phyloP scores from a whole-genome alignment of 2,888 invertebrate genomes.

The Entomobrya multifasciata region DNA sequence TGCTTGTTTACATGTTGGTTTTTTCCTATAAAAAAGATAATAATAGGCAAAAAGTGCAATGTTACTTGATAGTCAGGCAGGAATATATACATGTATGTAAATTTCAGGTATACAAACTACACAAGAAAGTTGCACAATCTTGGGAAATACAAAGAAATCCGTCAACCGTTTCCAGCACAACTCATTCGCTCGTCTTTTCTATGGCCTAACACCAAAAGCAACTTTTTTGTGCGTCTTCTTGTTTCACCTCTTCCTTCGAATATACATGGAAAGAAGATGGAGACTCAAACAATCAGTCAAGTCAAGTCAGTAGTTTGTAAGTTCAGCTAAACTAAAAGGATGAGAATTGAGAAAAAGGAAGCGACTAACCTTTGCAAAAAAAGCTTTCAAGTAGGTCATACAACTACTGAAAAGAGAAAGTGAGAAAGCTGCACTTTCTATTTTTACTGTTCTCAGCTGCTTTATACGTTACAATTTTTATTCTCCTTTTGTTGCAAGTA shows the following conservation, averaged over 20 bases:
- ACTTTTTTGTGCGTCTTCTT: neutral
- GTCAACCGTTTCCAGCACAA: neutral
- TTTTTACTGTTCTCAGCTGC: conserved; percentile 12
- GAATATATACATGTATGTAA: no score
- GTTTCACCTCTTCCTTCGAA: neutral
- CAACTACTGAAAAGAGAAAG: conserved; percentile 9
- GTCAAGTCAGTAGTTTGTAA: neutral
- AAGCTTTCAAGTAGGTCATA: conserved; percentile 65
- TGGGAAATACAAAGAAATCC: neutral
- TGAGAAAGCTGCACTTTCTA: conserved; percentile 38
- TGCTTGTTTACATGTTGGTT: no score
- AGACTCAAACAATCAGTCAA: neutral
- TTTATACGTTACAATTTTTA: conserved; percentile 1
- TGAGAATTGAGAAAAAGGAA: conserved; percentile 22
- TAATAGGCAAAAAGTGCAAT: conserved; percentile 6
- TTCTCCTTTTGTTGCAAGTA: conserved; percentile 39
- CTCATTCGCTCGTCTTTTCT: conserved; percentile 27
- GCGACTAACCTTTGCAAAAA: conserved; percentile 57
- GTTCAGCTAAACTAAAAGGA: conserved; percentile 5
- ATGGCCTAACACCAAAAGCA: neutral
- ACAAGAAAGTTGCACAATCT: neutral
- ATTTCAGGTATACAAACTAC: neutral
- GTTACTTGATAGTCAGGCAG: no score
- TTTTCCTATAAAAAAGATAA: no score
- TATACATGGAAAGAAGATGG: neutral